Percentiles rank a stretch among this genome's conserved stretches.
Conservation (phyloP, 2,888 invertebrate genomes). For the Calameuta filiformis region DNA sequence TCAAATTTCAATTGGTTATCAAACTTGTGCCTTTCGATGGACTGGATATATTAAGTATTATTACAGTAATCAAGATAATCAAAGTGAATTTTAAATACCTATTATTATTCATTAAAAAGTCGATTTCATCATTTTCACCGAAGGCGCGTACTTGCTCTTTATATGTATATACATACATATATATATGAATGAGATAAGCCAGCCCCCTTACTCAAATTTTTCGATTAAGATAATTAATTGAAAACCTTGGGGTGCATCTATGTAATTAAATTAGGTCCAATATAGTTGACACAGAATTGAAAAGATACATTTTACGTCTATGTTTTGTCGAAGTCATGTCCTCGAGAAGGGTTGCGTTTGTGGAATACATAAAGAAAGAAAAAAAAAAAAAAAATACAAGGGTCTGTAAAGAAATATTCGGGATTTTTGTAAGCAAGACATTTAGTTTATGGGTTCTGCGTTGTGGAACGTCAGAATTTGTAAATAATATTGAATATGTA, state of each 20-base stretch:
- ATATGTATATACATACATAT: neutral
- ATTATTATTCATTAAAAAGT: slow-evolving; percentile 11
- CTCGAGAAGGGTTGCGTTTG: no score
- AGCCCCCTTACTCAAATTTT: neutral
- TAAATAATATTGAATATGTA: slow-evolving; percentile 7
- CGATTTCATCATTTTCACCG: slow-evolving; percentile 20
- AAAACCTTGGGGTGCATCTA: neutral
- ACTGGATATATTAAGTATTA: slow-evolving; percentile 55
- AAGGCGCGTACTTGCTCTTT: slow-evolving; percentile 8
- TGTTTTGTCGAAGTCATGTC: no score
- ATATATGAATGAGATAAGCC: neutral
- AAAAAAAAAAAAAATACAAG: slow-evolving; percentile 19
- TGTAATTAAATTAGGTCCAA: neutral
- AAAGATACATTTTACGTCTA: neutral
- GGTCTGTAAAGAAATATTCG: slow-evolving; percentile 18
- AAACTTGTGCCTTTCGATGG: slow-evolving; percentile 62
- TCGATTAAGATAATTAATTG: slow-evolving; percentile 4
- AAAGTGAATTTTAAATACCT: slow-evolving; percentile 15
- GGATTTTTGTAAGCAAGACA: neutral
- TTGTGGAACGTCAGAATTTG: neutral
- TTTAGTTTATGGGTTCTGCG: no score
- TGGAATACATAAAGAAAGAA: slow-evolving; percentile 13
- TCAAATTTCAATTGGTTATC: slow-evolving; percentile 51
- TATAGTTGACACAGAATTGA: slow-evolving; percentile 10
- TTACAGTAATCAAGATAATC: slow-evolving; percentile 44